Evolutionary conservation across 2,888 invertebrate genomes (phyloP).

Genomic region (Timema podura): DNA sequence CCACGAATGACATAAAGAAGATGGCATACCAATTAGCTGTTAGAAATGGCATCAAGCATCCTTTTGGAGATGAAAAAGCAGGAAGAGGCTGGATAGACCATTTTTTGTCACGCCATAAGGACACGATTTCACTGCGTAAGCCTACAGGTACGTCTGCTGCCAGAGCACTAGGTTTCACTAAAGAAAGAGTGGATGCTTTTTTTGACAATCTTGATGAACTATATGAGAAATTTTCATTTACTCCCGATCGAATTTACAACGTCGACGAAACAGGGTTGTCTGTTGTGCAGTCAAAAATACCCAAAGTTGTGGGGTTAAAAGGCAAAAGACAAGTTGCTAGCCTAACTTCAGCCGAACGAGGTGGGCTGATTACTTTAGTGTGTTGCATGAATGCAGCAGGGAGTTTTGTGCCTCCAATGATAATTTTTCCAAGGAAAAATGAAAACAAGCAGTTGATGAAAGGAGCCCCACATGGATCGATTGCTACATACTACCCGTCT

Average conservation of each 20-base stretch:
- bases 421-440: constrained; percentile 21
- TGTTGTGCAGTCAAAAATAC: constrained; percentile 20
- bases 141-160: constrained; percentile 16
- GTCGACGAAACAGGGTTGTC: constrained; percentile 21
- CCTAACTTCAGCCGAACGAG: constrained; percentile 20
- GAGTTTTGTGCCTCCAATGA: constrained; percentile 17
- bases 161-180: constrained; percentile 18
- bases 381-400: constrained; percentile 22
- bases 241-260: constrained; percentile 12
- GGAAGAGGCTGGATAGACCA: constrained; percentile 4
- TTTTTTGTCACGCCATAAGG: not conserved
- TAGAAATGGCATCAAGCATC: constrained; percentile 11
- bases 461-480: constrained; percentile 13
- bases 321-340: constrained; percentile 19
- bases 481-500: constrained; percentile 12
- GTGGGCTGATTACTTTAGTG: constrained; percentile 13
- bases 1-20: not conserved
- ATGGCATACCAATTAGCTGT: constrained; percentile 16
- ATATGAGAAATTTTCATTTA: constrained; percentile 15
- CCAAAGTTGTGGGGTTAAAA: constrained; percentile 17
- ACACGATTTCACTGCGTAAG: constrained; percentile 8
- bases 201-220: constrained; percentile 11
- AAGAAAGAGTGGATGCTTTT: constrained; percentile 18
- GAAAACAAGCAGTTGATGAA: constrained; percentile 14
- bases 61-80: constrained; percentile 3